A percentile compares a stretch with the other conserved stretches of the same genome.
phyloP scores from a whole-genome alignment of 2,888 invertebrate species.

The Hylaea fasciaria region DNA sequence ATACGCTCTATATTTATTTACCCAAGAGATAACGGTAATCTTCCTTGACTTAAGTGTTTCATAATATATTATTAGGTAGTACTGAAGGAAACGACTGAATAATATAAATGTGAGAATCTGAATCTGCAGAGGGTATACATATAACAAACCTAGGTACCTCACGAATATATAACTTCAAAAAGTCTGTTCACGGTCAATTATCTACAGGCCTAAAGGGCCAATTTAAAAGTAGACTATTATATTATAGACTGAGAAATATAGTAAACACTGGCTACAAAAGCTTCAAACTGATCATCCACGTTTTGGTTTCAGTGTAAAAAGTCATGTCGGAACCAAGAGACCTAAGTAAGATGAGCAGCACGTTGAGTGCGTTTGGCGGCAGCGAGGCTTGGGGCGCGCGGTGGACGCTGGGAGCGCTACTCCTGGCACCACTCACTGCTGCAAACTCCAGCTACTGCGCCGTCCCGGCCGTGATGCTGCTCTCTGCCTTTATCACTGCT shows the following conservation, averaged over 20 bases:
- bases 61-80: constrained; percentile 40
- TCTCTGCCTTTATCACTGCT: constrained; percentile 78
- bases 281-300: neutral
- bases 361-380: constrained; percentile 61
- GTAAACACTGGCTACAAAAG: neutral
- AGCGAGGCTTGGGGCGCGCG: constrained; percentile 78
- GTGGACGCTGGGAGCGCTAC: constrained; percentile 85
- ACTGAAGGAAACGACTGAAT: constrained; percentile 21
- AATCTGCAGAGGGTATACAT: neutral
- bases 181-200: constrained; percentile 1
- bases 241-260: too few relatives aligned
- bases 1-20: constrained; percentile 17
- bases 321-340: constrained; percentile 60
- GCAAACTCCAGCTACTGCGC: constrained; percentile 86
- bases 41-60: constrained; percentile 30
- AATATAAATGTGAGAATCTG: constrained; percentile 39
- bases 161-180: constrained; percentile 8
- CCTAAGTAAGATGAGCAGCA: constrained; percentile 59
- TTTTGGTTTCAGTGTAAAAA: constrained; percentile 30
- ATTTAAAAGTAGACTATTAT: too few relatives aligned
- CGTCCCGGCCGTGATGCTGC: constrained; percentile 81
- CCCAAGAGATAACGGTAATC: constrained; percentile 40
- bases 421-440: constrained; percentile 84
- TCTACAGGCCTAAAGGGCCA: too few relatives aligned
- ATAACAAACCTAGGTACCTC: neutral